Conservation (phyloP, 2,888 invertebrate species). For the Aquatica leii region DNA sequence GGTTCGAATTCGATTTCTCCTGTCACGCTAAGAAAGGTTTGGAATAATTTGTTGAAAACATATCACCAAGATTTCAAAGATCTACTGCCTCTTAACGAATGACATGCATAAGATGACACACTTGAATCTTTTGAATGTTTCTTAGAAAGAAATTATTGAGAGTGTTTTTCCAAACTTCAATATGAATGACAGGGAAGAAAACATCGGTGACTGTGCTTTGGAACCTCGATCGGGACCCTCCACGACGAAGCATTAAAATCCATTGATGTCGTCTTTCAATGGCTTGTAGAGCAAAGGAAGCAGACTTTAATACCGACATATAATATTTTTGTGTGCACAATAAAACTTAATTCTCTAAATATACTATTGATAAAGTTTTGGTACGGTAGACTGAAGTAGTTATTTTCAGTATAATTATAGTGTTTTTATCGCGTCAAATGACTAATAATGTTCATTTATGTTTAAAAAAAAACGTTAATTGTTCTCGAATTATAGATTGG, state of each 20-base stretch:
- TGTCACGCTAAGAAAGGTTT: not conserved
- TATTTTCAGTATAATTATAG: too few species aligned
- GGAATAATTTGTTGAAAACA: not conserved
- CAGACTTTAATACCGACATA: too few species aligned
- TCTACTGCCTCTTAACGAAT: not conserved
- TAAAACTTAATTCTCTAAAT: too few species aligned
- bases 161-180: not conserved
- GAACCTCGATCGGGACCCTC: not conserved
- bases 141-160: not conserved
- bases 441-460: too few species aligned
- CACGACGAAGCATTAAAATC: not conserved
- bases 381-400: too few species aligned
- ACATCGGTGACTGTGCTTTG: not conserved
- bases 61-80: not conserved
- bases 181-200: not conserved
- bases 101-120: not conserved
- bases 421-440: too few species aligned
- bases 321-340: too few species aligned
- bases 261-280: not conserved
- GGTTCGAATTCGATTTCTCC: too few species aligned
- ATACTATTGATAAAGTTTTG: too few species aligned
- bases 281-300: not conserved
- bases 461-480: not conserved
- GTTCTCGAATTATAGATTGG: constrained; percentile 61
- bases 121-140: not conserved